These are phyloP conservation scores for Spodoptera picta DNA, from an alignment of 2,888 invertebrate species.

Conservation along the genomic window DNA sequence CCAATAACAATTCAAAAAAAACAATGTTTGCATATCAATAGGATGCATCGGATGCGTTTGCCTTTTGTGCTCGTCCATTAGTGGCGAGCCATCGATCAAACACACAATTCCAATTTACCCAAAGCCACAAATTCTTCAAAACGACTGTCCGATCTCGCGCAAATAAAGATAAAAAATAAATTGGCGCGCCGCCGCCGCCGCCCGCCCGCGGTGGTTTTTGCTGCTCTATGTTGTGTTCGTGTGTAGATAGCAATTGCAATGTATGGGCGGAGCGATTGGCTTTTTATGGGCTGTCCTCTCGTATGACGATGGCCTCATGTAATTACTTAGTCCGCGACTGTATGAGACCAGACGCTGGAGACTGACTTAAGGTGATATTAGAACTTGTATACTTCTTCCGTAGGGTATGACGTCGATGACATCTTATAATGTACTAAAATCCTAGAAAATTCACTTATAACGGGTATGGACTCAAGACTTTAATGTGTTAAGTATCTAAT, in stretches of 20 bases:
- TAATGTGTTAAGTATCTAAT: too few species aligned
- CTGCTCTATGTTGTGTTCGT: slow-evolving; percentile 57
- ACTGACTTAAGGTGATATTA: too few species aligned
- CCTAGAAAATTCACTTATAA: too few species aligned
- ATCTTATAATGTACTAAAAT: too few species aligned
- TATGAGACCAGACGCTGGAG: background rate
- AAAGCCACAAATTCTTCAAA: slow-evolving; percentile 85
- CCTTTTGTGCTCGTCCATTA: slow-evolving; percentile 74
- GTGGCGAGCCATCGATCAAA: slow-evolving; percentile 81
- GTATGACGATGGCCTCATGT: slow-evolving; percentile 29
- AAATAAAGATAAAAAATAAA: slow-evolving; percentile 78
- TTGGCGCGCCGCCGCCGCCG: slow-evolving; percentile 56
- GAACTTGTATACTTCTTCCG: too few species aligned
- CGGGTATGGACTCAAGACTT: too few species aligned
- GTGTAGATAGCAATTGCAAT: slow-evolving; percentile 40
- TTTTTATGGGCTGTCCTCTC: slow-evolving; percentile 51
- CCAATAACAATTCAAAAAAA: slow-evolving; percentile 62
- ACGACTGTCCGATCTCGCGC: slow-evolving; percentile 72
- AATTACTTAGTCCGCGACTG: slow-evolving; percentile 5
- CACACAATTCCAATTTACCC: slow-evolving; percentile 86
- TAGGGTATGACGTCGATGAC: too few species aligned
- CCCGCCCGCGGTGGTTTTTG: slow-evolving; percentile 55
- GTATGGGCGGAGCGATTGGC: slow-evolving; percentile 35
- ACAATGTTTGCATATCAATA: slow-evolving; percentile 73
- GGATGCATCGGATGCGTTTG: slow-evolving; percentile 69